Conservation (phyloP, 2,113 vertebrate species). For the Acanthisitta chloris region DNA sequence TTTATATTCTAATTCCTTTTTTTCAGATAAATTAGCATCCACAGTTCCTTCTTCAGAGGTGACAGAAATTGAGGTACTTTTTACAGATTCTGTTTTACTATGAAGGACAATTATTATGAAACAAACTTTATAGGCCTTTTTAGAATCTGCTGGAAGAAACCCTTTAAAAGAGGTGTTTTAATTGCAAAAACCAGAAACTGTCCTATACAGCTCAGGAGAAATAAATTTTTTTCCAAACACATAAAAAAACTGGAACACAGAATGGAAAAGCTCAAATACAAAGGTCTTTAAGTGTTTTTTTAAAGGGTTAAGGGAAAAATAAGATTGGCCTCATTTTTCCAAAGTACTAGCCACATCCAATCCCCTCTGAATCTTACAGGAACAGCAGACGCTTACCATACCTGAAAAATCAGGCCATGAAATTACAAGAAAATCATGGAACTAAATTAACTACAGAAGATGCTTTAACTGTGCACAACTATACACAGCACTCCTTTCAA, state of each 20-base stretch:
- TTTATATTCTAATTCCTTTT: neutral
- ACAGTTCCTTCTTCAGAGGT: neutral
- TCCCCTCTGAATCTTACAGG: neutral
- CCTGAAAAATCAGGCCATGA: neutral
- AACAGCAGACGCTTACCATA: neutral
- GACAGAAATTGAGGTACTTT: rapidly evolving
- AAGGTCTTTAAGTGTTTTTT: neutral
- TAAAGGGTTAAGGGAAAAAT: neutral
- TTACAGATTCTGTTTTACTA: neutral
- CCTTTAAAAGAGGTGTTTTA: neutral
- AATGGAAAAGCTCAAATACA: neutral
- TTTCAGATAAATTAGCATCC: neutral
- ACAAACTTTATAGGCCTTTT: neutral
- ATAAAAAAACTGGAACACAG: neutral
- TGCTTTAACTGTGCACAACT: neutral
- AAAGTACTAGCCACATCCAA: neutral
- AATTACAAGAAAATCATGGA: neutral
- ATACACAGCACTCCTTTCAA: neutral
- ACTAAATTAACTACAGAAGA: neutral
- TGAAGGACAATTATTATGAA: neutral
- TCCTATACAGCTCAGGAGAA: neutral
- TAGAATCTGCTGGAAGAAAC: neutral
- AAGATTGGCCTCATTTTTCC: neutral
- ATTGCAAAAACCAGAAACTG: neutral
- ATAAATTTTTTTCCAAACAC: neutral